Evolutionary conservation across 1,140 invertebrate genomes (phyloP), one percentile per base, ranked within the genome.

Genomic region (Papilio xuthus): DNA sequence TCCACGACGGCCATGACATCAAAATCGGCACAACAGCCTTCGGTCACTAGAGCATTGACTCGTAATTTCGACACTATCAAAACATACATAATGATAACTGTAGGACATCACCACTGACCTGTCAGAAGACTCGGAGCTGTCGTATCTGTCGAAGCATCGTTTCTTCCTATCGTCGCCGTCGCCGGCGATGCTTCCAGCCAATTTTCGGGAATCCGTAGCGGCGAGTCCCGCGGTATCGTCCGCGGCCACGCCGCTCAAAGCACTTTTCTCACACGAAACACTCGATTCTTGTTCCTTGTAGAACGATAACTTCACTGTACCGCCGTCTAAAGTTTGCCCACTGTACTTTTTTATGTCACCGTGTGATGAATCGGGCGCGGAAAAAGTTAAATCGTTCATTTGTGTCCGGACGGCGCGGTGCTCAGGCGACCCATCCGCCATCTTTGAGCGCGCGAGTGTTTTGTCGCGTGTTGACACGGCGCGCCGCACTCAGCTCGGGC

Each of bases 111-210:
- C 13, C 26, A 89, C 95, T 95, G 92, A 97, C 97, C 97, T 98
- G 96, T 98, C 97, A 94, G 97, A 97, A 90, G 97, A 97, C 94
- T 97, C 97, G 85, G 97, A 97, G 92, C 97, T 97, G 95, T 98
- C 97, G 95, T 97, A 97, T 95, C 97, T 95, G 95, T 97, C 97
- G 87, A 96, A 95, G 94, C 97, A 97, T 93, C 97, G 95, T 93
- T 97, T 97, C 95, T 97, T 97, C 90, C 96, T 96, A 89, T 95
- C 96, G 80, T 95, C 94, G 60, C 93, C 94, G 78, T 94, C 94
- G 63, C 86, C 89, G 85, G 81, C 78, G 87, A 81, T 86, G 77
- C 81, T 82, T 75, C 86, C 84, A 78, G 82, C 81, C 77, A 86
- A 85, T 84, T 89, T 91, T 90, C 79, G 87, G 86, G 86, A 88